Conservation (phyloP, 1,140 invertebrate species). For the Solen grandis region DNA sequence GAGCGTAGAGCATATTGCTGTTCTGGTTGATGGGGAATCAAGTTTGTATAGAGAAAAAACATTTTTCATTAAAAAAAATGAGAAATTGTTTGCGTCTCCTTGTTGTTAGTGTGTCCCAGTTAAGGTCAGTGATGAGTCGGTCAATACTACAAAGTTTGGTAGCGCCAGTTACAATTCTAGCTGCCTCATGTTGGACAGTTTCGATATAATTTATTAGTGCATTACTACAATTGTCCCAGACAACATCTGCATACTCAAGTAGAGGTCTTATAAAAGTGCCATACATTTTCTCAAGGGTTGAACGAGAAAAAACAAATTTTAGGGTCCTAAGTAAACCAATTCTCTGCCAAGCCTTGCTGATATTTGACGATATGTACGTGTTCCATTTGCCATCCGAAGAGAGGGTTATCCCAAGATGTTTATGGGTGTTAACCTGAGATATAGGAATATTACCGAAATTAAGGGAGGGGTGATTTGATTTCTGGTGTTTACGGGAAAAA, state of each 20-base stretch:
- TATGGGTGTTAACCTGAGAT: neutral
- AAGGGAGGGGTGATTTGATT: conserved; percentile 6
- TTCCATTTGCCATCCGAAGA: conserved; percentile 11
- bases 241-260: conserved; percentile 6
- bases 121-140: neutral
- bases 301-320: conserved; percentile 25
- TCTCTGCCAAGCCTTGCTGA: neutral
- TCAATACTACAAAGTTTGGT: neutral
- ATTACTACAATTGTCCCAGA: conserved; percentile 4
- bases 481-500: conserved; percentile 13
- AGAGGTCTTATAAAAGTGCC: conserved; percentile 27
- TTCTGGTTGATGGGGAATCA: no score
- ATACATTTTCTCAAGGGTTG: conserved; percentile 31
- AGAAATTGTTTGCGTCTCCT: neutral
- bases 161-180: conserved; percentile 23
- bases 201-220: conserved; percentile 4
- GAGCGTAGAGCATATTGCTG: no score
- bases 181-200: conserved; percentile 29
- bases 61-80: neutral
- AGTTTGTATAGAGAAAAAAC: no score
- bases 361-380: conserved; percentile 4
- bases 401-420: conserved; percentile 15
- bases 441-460: conserved; percentile 4
- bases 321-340: conserved; percentile 20
- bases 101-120: neutral